Evolutionary conservation across 2,888 invertebrate species (phyloP), one percentile per base, ranked within the genome.

Genomic region (Eupithecia insigniata): DNA sequence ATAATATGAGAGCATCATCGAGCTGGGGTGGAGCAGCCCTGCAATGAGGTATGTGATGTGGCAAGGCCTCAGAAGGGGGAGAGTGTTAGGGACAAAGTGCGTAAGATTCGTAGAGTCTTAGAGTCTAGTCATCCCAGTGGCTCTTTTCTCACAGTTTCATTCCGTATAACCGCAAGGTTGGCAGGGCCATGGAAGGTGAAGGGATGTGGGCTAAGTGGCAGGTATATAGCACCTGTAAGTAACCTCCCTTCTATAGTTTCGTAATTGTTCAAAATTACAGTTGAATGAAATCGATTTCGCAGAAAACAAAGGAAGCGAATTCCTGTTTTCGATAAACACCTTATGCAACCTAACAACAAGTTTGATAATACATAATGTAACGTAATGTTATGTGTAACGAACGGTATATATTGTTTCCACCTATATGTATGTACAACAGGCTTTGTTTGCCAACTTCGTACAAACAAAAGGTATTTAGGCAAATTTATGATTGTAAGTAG

Each of bases 241-340:
- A 10, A 10, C 10, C 8, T 34, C 39, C 5, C 39, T 39, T 39
- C 12, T 4, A 14, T 14, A 55, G 26, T 55, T 26, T 55, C 26
- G 26, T 26, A 26, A 55, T 55, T 60, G 30, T 30, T 30, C 7
- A 62, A 62, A 28, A 62, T 62, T 26, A 28, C 32, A 36, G 30
- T 64, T n/a, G 26, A 32, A 34, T 43, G 39, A 66, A 43, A 70
- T 64, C 34, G 43, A 28, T 39, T 64, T 64, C n/a, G 51, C 46
- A 46, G 66, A 51, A 60, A 65, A 72, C 74, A 72, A 72, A 72
- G 72, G 70, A 72, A 75, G 72, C 67, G 46, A 61, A 51, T 55
- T 67, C 68, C 61, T 71, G 60, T 39, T 68, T 69, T 16, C 72
- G 69, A 36, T 61, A 68, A 70, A 62, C 67, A 58, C 46, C 32